Evolutionary conservation across 2,797 vertebrate species (phyloP).

Genomic region (Hozukius guyotensis): DNA sequence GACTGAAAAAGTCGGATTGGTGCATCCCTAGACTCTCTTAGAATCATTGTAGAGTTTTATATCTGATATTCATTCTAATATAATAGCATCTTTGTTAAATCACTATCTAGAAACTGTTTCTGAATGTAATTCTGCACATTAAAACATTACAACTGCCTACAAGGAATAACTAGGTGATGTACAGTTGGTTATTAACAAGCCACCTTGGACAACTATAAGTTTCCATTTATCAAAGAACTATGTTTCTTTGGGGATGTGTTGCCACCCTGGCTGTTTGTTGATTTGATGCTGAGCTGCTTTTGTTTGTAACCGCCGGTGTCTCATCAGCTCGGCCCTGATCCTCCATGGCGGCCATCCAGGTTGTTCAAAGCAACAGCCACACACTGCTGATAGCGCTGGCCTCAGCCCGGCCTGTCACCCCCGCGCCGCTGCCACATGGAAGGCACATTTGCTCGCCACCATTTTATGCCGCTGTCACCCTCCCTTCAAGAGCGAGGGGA

Average conservation of each 20-base stretch:
- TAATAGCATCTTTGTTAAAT: neutral
- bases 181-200: neutral
- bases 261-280: slow-evolving; percentile 8
- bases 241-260: slow-evolving; percentile 19
- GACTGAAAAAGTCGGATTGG: too few species aligned
- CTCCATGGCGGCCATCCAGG: slow-evolving; percentile 66
- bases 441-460: slow-evolving; percentile 79
- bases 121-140: neutral
- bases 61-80: neutral
- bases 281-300: slow-evolving; percentile 58
- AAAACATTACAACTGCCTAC: neutral
- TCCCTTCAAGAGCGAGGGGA: slow-evolving; percentile 63
- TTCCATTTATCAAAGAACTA: slow-evolving; percentile 17
- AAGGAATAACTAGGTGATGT: neutral
- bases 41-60: neutral
- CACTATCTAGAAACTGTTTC: neutral
- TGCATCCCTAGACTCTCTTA: neutral
- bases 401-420: slow-evolving; percentile 65
- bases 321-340: slow-evolving; percentile 60
- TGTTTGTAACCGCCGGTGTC: slow-evolving; percentile 61
- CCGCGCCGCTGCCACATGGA: slow-evolving; percentile 78
- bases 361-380: slow-evolving; percentile 73
- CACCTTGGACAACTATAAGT: neutral
- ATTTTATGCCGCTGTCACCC: slow-evolving; percentile 78
- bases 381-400: slow-evolving; percentile 64